Conservation (phyloP, 2,797 vertebrate species). For the Trematomus bernacchii region DNA sequence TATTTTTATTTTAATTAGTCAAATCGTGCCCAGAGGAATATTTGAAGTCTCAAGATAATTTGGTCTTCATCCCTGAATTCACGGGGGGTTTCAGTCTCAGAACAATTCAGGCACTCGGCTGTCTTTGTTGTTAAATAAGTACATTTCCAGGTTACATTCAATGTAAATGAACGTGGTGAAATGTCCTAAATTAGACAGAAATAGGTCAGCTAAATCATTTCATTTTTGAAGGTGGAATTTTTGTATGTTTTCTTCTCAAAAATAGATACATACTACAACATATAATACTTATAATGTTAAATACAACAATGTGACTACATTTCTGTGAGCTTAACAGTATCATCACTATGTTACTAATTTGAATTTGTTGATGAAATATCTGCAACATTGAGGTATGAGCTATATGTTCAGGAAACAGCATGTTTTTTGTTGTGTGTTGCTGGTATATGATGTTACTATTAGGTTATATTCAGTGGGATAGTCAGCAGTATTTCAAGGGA, state of each 20-base stretch:
- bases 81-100: constrained; percentile 65
- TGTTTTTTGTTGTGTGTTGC: constrained; percentile 14
- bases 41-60: constrained; percentile 73
- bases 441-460: constrained; percentile 16
- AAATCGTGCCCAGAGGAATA: constrained; percentile 67
- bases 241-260: too few relatives aligned
- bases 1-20: constrained; percentile 84
- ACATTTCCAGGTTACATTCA: constrained; percentile 47
- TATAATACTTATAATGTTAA: neutral
- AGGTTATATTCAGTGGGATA: constrained; percentile 17
- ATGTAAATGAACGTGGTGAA: constrained; percentile 42
- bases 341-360: neutral
- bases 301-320: neutral
- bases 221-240: constrained; percentile 3
- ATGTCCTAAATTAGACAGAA: constrained; percentile 36
- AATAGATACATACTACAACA: neutral
- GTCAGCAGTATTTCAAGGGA: constrained; percentile 42
- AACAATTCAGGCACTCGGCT: constrained; percentile 64
- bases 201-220: constrained; percentile 35
- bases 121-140: constrained; percentile 34
- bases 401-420: neutral
- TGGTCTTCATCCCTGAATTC: constrained; percentile 64
- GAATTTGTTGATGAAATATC: neutral
- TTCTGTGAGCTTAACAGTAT: neutral
- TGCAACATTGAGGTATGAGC: neutral